Percentiles rank a stretch among this genome's conserved stretches.
These are phyloP conservation scores for Gymnorhina tibicen DNA, from an alignment of 2,113 vertebrate species.

Conservation along the genomic window DNA sequence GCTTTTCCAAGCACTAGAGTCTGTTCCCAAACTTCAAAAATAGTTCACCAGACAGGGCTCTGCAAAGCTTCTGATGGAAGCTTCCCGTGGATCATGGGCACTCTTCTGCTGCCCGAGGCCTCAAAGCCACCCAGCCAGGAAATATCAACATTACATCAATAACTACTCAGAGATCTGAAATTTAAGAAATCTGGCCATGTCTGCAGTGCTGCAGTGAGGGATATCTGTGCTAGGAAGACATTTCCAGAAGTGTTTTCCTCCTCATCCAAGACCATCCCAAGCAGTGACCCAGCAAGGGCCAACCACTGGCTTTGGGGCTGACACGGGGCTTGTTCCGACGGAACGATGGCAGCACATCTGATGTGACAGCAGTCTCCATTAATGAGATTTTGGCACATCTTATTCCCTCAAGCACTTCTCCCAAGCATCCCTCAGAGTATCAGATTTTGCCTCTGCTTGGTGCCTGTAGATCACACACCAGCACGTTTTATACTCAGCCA, in stretches of 20 bases:
- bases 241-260: not conserved
- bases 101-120: not conserved
- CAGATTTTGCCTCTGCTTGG: not conserved
- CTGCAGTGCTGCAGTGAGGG: not conserved
- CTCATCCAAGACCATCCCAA: fast-evolving
- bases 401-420: not conserved
- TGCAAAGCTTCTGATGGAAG: not conserved
- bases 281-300: not conserved
- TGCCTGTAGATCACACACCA: not conserved
- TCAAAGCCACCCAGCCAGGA: not conserved
- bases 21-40: not conserved
- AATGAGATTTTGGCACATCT: not conserved
- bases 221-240: not conserved
- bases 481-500: not conserved
- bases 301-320: fast-evolving
- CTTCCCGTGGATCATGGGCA: not conserved
- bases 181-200: not conserved
- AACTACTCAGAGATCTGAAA: not conserved
- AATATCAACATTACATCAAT: not conserved
- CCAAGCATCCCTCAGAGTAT: not conserved
- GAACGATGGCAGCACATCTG: not conserved
- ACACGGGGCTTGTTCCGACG: fast-evolving
- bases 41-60: not conserved
- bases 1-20: not conserved
- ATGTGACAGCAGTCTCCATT: not conserved